These are phyloP conservation scores for Hymenopus coronatus DNA, from an alignment of 2,888 invertebrate genomes.

Conservation along the genomic window DNA sequence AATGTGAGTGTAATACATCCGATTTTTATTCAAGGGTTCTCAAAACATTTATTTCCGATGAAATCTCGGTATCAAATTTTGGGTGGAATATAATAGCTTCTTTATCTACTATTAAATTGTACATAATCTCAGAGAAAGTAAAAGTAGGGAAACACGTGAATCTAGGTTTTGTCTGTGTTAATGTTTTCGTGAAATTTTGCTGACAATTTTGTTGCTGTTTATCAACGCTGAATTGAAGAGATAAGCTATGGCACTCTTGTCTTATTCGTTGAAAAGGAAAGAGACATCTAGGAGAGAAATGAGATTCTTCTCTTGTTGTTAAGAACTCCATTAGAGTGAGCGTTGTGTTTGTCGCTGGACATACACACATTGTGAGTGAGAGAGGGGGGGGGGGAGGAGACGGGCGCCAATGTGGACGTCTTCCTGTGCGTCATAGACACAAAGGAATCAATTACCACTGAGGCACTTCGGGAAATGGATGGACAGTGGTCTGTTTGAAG, in stretches of 20 bases:
- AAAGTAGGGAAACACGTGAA: no score
- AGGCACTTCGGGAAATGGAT: background rate
- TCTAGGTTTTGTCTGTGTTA: no score
- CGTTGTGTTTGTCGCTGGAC: slow-evolving; percentile 25
- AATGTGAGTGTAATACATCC: no score
- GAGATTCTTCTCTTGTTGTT: slow-evolving; percentile 13
- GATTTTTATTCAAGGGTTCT: no score
- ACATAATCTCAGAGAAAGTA: no score
- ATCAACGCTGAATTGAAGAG: background rate
- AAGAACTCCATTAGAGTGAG: slow-evolving; percentile 22
- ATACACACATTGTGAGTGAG: background rate
- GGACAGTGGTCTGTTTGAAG: slow-evolving; percentile 16
- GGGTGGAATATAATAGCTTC: no score
- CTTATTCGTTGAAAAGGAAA: background rate
- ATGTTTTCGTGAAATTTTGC: no score
- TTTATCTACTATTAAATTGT: no score
- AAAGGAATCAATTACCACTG: slow-evolving; percentile 30
- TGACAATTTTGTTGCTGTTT: no score
- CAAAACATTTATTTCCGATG: no score
- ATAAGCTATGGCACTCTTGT: background rate
- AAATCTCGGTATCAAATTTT: no score
- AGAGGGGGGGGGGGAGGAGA: background rate
- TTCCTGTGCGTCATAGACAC: slow-evolving; percentile 23
- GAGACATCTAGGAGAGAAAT: slow-evolving; percentile 1
- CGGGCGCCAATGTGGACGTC: background rate